A percentile compares a stretch with the other conserved stretches of the same genome.
phyloP scores from a whole-genome alignment of 2,113 vertebrate genomes.

The Melanerpes aurifrons region DNA sequence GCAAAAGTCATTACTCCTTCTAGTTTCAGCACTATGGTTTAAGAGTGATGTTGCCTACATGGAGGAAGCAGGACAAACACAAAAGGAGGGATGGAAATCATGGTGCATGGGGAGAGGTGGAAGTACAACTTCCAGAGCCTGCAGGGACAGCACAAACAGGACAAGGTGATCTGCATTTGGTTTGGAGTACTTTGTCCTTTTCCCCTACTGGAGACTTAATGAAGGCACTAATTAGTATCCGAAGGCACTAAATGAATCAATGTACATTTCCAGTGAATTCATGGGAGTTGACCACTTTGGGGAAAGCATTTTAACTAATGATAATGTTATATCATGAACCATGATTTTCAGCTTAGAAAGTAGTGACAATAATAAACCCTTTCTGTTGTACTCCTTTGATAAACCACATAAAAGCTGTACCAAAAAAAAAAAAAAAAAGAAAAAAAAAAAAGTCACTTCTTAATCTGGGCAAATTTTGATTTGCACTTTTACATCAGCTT shows the following conservation, averaged over 20 bases:
- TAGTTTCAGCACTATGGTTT: background rate
- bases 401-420: background rate
- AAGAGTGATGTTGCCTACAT: background rate
- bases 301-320: background rate
- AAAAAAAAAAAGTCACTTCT: background rate
- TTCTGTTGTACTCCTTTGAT: background rate
- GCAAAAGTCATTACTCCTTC: background rate
- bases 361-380: background rate
- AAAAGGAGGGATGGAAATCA: background rate
- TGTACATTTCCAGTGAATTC: background rate
- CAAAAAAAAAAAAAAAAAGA: background rate
- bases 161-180: background rate
- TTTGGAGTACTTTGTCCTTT: background rate
- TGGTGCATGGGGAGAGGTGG: background rate
- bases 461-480: background rate
- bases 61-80: background rate
- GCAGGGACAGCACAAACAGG: background rate
- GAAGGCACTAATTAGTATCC: background rate
- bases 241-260: background rate
- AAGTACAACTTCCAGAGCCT: background rate
- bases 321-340: background rate
- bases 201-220: background rate
- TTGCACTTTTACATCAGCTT: background rate
- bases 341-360: background rate
- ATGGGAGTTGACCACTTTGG: background rate